Evolutionary conservation across 1,140 invertebrate genomes (phyloP).

Genomic region (Heliconius hermathena): DNA sequence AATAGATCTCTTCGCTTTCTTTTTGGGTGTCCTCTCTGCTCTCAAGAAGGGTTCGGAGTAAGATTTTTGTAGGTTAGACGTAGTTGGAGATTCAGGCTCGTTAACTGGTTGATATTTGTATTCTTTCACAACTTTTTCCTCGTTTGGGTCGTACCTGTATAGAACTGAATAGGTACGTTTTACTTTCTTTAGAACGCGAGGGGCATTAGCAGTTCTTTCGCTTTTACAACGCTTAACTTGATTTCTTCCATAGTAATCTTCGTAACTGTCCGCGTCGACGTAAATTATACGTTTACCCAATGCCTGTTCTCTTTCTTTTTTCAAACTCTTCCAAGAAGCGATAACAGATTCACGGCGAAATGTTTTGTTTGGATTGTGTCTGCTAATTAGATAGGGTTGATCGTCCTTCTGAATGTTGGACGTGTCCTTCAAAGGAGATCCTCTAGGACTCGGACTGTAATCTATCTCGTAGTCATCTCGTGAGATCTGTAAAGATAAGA

Average conservation of each 20-base stretch:
- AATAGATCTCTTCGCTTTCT: constrained; percentile 75
- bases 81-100: constrained; percentile 44
- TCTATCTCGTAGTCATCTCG: constrained; percentile 74
- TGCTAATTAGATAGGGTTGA: constrained; percentile 66
- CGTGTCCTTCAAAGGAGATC: constrained; percentile 73
- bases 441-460: constrained; percentile 70
- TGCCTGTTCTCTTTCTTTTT: constrained; percentile 74
- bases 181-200: constrained; percentile 65
- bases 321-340: constrained; percentile 74
- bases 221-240: constrained; percentile 76
- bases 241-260: constrained; percentile 75
- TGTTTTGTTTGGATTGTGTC: constrained; percentile 76
- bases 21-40: constrained; percentile 63
- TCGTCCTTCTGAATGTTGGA: constrained; percentile 74
- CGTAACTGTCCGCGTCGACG: constrained; percentile 67
- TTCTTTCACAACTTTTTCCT: constrained; percentile 75
- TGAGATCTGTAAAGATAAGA: constrained; percentile 67
- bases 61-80: constrained; percentile 57
- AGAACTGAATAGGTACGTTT: constrained; percentile 76
- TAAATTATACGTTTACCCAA: constrained; percentile 71
- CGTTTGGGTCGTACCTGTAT: constrained; percentile 73
- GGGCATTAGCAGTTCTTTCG: constrained; percentile 59
- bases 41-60: constrained; percentile 70
- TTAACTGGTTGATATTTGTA: constrained; percentile 72
- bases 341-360: constrained; percentile 74